phyloP scores from a whole-genome alignment of 2,797 vertebrate species.

The Rhinogobio ventralis region DNA sequence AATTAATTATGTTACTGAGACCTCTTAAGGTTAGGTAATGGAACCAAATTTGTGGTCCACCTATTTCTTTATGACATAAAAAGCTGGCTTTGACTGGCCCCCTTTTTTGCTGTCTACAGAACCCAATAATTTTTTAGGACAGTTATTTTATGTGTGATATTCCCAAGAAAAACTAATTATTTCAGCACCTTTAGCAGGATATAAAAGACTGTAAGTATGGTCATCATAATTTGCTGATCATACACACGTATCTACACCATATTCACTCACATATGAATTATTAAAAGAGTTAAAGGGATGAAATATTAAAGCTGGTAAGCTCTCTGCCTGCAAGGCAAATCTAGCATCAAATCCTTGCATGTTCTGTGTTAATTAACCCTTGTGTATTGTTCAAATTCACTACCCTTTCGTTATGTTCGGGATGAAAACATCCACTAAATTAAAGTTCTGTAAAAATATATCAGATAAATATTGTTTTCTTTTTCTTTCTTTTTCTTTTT shows the following conservation, averaged over 20 bases:
- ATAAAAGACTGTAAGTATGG: not conserved
- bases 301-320: conserved; percentile 20
- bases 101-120: not conserved
- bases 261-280: conserved; percentile 24
- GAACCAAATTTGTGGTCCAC: not conserved
- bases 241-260: not conserved
- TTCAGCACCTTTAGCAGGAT: not conserved
- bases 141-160: not conserved
- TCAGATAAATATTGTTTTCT: too few relatives aligned
- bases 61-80: not conserved
- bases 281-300: conserved; percentile 10
- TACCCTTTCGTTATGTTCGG: too few relatives aligned
- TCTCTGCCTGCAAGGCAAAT: not conserved
- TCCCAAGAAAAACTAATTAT: not conserved
- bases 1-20: not conserved
- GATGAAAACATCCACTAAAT: too few relatives aligned
- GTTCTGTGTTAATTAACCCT: conserved; percentile 2
- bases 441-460: too few relatives aligned
- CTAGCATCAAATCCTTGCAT: conserved; percentile 4
- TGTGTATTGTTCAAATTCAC: too few relatives aligned
- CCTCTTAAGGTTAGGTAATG: not conserved
- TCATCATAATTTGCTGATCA: conserved; percentile 9
- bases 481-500: too few relatives aligned
- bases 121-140: not conserved
- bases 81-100: not conserved